Conservation (phyloP, 2,113 vertebrate species). For the Canis aureus region DNA sequence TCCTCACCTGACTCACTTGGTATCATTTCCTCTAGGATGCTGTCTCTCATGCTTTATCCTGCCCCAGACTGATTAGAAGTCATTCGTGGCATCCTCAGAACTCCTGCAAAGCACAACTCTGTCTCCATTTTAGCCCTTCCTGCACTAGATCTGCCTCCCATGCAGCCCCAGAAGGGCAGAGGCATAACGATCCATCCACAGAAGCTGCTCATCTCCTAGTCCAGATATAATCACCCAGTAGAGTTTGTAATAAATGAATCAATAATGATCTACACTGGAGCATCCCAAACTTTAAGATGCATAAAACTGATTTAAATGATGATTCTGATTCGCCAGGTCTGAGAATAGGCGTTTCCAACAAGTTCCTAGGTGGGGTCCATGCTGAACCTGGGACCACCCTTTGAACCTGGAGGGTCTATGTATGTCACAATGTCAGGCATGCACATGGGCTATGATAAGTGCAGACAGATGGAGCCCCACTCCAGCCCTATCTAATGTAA, state of each 20-base stretch:
- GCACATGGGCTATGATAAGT: accelerated
- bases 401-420: not conserved
- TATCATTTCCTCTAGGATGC: not conserved
- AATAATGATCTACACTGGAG: not conserved
- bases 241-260: not conserved
- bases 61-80: not conserved
- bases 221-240: not conserved
- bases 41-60: not conserved
- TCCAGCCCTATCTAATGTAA: not conserved
- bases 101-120: not conserved
- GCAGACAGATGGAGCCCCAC: not conserved
- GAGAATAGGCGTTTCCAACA: not conserved
- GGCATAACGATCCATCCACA: not conserved
- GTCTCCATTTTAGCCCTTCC: not conserved
- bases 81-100: not conserved
- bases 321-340: not conserved
- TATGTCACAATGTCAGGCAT: not conserved
- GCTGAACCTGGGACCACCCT: not conserved
- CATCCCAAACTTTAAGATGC: not conserved
- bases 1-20: not conserved
- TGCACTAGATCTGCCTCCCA: accelerated
- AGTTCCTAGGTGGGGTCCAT: not conserved
- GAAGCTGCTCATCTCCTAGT: not conserved
- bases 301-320: not conserved
- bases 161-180: not conserved